Evolutionary conservation across 2,888 invertebrate genomes (phyloP).

Genomic region (Conchocele bisecta): DNA sequence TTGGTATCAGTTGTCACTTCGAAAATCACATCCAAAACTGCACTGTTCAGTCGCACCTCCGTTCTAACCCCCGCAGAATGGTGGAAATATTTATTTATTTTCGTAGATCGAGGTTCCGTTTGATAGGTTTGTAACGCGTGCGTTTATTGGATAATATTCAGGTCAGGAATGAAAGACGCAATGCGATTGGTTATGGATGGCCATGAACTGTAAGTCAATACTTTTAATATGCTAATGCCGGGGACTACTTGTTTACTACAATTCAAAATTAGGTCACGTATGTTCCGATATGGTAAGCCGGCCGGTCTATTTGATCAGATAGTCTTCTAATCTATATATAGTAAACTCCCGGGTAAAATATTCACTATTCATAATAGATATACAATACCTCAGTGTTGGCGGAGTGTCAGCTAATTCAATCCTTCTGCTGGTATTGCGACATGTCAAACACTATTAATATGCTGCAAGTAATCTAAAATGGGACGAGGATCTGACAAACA

Average conservation of each 20-base stretch:
- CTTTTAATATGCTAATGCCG: slow-evolving; percentile 66
- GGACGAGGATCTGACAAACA: too few species aligned
- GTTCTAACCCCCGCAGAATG: slow-evolving; percentile 43
- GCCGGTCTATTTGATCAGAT: too few species aligned
- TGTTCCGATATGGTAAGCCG: too few species aligned
- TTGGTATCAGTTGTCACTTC: slow-evolving; percentile 38
- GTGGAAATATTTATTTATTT: slow-evolving; percentile 41
- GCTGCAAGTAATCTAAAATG: too few species aligned
- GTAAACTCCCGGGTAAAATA: too few species aligned
- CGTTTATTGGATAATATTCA: slow-evolving; percentile 60
- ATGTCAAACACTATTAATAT: too few species aligned
- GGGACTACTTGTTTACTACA: slow-evolving; percentile 68
- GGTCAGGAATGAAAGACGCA: slow-evolving; percentile 21
- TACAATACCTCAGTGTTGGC: too few species aligned
- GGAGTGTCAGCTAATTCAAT: too few species aligned
- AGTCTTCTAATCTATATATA: too few species aligned
- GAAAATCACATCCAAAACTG: slow-evolving; percentile 21
- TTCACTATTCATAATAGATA: too few species aligned
- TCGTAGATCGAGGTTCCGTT: slow-evolving; percentile 48
- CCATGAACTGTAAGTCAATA: slow-evolving; percentile 57
- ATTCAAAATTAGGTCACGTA: too few species aligned
- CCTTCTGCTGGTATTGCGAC: too few species aligned
- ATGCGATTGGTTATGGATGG: slow-evolving; percentile 55
- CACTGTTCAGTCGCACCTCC: background rate
- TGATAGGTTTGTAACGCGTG: slow-evolving; percentile 46